Conservation (phyloP, 2,797 vertebrate species). For the Decapterus maruadsi region DNA sequence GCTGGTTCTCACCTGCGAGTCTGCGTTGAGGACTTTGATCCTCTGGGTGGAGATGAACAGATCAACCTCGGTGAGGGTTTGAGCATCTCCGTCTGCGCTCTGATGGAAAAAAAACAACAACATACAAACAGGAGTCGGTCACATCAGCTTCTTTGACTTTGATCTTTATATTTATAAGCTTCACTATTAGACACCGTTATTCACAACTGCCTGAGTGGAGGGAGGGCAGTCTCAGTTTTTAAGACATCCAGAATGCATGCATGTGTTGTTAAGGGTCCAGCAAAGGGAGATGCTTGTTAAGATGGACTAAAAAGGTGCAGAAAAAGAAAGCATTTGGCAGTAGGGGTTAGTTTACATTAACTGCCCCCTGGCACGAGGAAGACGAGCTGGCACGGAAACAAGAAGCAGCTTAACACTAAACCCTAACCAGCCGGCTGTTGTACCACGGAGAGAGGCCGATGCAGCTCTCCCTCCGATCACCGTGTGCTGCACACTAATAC, state of each 20-base stretch:
- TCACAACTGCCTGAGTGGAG: conserved; percentile 26
- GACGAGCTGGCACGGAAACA: conserved; percentile 55
- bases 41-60: conserved; percentile 99
- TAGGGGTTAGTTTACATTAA: conserved; percentile 51
- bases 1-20: conserved; percentile 91
- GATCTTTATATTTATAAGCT: conserved; percentile 8
- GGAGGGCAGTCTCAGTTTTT: neutral
- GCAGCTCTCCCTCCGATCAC: conserved; percentile 56
- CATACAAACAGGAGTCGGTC: conserved; percentile 41
- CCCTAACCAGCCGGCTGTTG: conserved; percentile 71
- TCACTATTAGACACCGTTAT: neutral
- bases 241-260: conserved; percentile 48
- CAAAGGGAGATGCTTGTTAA: conserved; percentile 37
- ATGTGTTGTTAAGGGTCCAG: conserved; percentile 39
- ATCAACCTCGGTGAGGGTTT: conserved; percentile 97
- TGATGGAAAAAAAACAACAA: conserved; percentile 74
- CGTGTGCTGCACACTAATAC: conserved; percentile 44
- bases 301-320: conserved; percentile 56
- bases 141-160: neutral
- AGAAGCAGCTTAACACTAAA: conserved; percentile 71
- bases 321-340: conserved; percentile 55
- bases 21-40: conserved; percentile 98
- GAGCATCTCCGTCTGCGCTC: conserved; percentile 93
- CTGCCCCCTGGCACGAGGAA: conserved; percentile 56
- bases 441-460: conserved; percentile 44